These are phyloP conservation scores for Aelia acuminata DNA, from an alignment of 2,888 invertebrate species.

Conservation along the genomic window DNA sequence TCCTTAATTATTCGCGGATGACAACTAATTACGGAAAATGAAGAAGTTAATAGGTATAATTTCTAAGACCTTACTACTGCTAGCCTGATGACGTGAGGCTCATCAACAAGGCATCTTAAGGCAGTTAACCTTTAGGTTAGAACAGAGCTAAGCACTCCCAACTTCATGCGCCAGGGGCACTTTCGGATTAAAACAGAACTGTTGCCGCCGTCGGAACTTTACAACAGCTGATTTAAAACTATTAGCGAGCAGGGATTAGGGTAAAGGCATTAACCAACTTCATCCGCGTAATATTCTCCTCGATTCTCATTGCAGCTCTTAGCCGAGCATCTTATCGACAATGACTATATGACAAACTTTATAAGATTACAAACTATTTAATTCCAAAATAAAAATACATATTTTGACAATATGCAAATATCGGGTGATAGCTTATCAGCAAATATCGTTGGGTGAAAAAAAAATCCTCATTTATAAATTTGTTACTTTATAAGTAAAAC, in stretches of 20 bases:
- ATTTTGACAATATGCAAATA: no score
- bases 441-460: no score
- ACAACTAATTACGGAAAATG: no score
- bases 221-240: neutral
- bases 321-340: neutral
- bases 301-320: no score
- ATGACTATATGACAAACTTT: no score
- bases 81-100: neutral
- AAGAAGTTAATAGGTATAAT: no score
- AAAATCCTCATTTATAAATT: no score
- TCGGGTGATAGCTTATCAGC: no score
- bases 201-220: neutral
- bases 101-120: neutral
- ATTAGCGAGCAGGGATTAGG: neutral
- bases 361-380: no score
- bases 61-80: neutral
- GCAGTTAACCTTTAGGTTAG: neutral
- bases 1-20: no score
- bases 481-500: no score
- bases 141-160: neutral
- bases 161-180: neutral
- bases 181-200: neutral
- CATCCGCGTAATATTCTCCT: neutral
- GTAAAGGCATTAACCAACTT: neutral
- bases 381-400: no score